A percentile compares a stretch with the other conserved stretches of the same genome.
These are phyloP conservation scores for Allochrocebus solatus DNA, from an alignment of 2,797 vertebrate species.

Conservation along the genomic window DNA sequence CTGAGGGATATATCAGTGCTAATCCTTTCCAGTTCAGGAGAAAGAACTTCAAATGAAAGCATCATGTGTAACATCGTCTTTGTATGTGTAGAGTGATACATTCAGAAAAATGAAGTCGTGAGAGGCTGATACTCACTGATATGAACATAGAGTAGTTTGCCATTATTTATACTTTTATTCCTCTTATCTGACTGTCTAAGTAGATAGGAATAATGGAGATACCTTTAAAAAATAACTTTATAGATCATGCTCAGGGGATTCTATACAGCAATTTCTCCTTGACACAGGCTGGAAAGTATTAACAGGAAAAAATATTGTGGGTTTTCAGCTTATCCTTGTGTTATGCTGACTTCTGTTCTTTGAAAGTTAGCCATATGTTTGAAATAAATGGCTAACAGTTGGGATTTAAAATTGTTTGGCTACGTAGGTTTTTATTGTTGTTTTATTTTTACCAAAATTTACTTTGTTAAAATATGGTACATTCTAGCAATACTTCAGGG, in stretches of 20 bases:
- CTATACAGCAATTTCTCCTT: neutral
- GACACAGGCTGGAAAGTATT: neutral
- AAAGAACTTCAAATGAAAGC: neutral
- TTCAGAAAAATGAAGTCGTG: neutral
- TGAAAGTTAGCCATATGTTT: constrained; percentile 13
- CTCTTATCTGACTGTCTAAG: neutral
- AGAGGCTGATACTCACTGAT: neutral
- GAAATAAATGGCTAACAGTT: neutral
- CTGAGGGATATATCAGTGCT: neutral
- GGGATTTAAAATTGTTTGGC: neutral
- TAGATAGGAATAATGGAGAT: neutral
- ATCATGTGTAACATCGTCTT: neutral
- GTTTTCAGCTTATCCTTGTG: constrained; percentile 4
- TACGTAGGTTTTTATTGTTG: neutral
- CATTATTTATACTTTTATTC: neutral
- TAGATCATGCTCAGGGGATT: neutral
- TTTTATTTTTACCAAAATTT: constrained; percentile 27
- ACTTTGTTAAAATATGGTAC: constrained; percentile 17
- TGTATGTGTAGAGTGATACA: neutral
- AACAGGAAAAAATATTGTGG: neutral
- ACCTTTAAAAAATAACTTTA: neutral
- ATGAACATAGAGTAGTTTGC: neutral
- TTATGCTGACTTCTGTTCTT: constrained; percentile 12
- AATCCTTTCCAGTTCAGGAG: neutral
- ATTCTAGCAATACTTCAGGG: neutral